Evolutionary conservation across 2,888 invertebrate species (phyloP).

Genomic region (Sipha maydis): DNA sequence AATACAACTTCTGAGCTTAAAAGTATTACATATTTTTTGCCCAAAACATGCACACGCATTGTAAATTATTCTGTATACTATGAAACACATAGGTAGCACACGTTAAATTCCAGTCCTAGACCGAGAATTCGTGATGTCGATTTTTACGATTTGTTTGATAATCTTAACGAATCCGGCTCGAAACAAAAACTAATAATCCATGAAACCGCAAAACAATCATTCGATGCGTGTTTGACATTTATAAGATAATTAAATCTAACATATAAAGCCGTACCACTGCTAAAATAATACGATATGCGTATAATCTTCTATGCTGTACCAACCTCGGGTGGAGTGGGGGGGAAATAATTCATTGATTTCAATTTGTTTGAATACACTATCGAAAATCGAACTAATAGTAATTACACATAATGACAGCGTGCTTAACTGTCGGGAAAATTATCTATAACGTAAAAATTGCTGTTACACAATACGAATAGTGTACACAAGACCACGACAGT

Average conservation of each 20-base stretch:
- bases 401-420: neutral
- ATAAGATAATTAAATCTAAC: neutral
- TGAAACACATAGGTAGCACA: no score
- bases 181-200: no score
- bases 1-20: no score
- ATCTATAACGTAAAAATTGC: neutral
- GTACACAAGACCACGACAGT: neutral
- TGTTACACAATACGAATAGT: constrained; percentile 5
- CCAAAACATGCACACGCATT: no score
- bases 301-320: neutral
- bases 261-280: neutral
- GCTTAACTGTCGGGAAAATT: neutral
- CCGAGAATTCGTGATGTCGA: no score
- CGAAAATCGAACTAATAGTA: neutral
- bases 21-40: no score
- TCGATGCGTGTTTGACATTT: neutral
- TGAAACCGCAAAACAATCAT: no score
- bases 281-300: neutral
- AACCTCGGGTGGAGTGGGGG: neutral
- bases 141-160: no score
- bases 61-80: no score
- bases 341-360: neutral
- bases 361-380: constrained; percentile 30
- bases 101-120: no score
- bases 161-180: no score